Evolutionary conservation across 2,888 invertebrate genomes (phyloP), one percentile per base, ranked within the genome.

Genomic region (Caenorhabditis panamensis): DNA sequence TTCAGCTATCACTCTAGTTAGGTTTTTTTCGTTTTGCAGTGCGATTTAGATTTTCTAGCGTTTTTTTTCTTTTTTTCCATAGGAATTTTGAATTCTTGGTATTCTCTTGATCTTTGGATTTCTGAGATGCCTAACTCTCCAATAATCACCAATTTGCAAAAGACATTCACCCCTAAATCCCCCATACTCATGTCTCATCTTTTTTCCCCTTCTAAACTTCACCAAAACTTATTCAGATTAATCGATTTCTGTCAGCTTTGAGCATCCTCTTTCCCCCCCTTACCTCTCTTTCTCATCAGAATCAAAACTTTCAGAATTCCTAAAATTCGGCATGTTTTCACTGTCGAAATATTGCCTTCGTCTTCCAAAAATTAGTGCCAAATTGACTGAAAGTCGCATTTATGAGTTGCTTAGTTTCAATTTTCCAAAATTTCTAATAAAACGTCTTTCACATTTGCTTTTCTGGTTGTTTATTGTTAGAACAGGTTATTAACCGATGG

Each of bases 311-410:
- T 2, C 13, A 41, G 41, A 13, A 2, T 13, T 41, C 13, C 41
- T 41, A 13, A 31, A 31, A 9, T 31, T 31, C n/a, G n/a, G n/a
- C n/a, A 31, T 31, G 5, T 31, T 31, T 31, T 41, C 16, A 5
- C 13, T n/a, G n/a, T n/a, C n/a, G n/a, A n/a, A n/a, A n/a, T 41
- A 41, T 41, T 41, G 41, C 41, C 16, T 41, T 41, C 13, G 9
- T 41, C 41, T 41, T 16, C 41, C 41, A 5, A 41, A 41, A 16
- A 41, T 9, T 9, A 41, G 41, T 41, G 41, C 41, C 41, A 41
- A 58, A 58, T 51, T 51, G 51, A 20, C 51, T 51, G 51, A 5
- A 41, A 51, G 51, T 51, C 56, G 6, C 56, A n/a, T 56, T 9
- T 28, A 26, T 53, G 11, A 41, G 16, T 41, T 41, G 5, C 9